Base-by-base conservation (phyloP, 2,797 vertebrate genomes). In the Cuniculus paca region DNA sequence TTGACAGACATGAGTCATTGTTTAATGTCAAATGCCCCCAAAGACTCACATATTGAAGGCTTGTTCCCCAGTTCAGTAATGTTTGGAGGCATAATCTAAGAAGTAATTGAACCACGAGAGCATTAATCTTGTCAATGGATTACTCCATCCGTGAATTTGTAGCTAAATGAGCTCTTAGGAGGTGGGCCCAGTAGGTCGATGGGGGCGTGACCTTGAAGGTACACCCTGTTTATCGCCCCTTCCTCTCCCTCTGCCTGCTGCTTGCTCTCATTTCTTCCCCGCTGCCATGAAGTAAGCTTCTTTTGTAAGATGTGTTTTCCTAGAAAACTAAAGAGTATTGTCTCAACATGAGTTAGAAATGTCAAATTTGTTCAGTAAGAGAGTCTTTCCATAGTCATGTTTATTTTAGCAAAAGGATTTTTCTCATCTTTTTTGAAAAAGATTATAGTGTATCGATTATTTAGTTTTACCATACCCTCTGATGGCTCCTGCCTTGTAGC, bases 361-460 rank as follows among this genome's bases (percentile, higher is more conserved):
- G 26, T 4, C 16, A 87, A 54, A 65, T 20, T 74, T 80, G 5
- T 77, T 84, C 36, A 61, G 10, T 1, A 87, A 72, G 11, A 70
- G 6, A 19, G 24, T 68, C 83, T 86, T 36, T 52, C 91, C n/a
- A 93, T 81, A 56, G 12, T 90, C 22, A 36, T 42, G 4, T 78
- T 92, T 78, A 45, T 70, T 90, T 92, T 26, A 72, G 34, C 52
- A n/a, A 80, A 93, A 90, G 52, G 0, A 24, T 19, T 80, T 86
- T 86, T 12, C 9, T 72, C 14, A 68, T 65, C 0, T 3, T 74
- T 68, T 88, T 56, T 58, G 31, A 88, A 90, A 81, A 83, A 45
- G 6, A 28, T 36, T n/a, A 14, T 20, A 45, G 10, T n/a, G 26
- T 2, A 56, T 52, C 22, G 5, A 28, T 48, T 60, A 80, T 48